Evolutionary conservation across 2,888 invertebrate genomes (phyloP), one percentile per base, ranked within the genome.

Genomic region (Phaonia tiefii): DNA sequence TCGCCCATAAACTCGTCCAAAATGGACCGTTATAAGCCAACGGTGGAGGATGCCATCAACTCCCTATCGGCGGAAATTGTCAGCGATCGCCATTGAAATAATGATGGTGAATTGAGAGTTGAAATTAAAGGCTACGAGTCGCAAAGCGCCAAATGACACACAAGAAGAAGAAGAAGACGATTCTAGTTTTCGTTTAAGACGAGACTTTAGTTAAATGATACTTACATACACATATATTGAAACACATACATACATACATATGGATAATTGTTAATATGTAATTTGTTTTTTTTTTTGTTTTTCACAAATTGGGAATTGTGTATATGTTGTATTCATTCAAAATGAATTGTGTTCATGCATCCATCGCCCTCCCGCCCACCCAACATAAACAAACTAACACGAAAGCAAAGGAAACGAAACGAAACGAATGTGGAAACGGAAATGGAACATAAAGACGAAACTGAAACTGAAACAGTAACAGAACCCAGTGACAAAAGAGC

Each of bases 41-140:
- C 93, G 58, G 94, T 94, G 86, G 94, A 94, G 89, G 93, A 93
- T 89, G 94, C 95, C 86, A 93, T 96, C 89, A 95, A 95, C 91
- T 95, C 95, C 91, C 94, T 96, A 87, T 95, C 96, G 87, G 94
- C 95, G 85, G 96, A 96, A 94, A 95, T 96, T 95, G 95, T 96
- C 92, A 95, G 85, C 86, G 88, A 88, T 65, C 70, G 70, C 26
- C 73, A 81, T 81, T 81, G 78, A 81, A 72, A 56, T 10, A 67
- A 20, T 2, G 31, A 2, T 13, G 56, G 26, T 5, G 22, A 39
- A 17, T 31, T 31, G 60, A 10, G 3, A 31, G 31, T 31, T 31
- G 31, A n/a, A n/a, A 31, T 31, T 31, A 8, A 8, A 31, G 11
- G 17, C 20, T 17, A 20, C 20, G 51, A 22, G n/a, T 51, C 22